A percentile compares a stretch with the other conserved stretches of the same genome.
These are phyloP conservation scores for Pachyrhynchus sulphureomaculatus DNA, from an alignment of 1,140 invertebrate genomes.

Conservation along the genomic window DNA sequence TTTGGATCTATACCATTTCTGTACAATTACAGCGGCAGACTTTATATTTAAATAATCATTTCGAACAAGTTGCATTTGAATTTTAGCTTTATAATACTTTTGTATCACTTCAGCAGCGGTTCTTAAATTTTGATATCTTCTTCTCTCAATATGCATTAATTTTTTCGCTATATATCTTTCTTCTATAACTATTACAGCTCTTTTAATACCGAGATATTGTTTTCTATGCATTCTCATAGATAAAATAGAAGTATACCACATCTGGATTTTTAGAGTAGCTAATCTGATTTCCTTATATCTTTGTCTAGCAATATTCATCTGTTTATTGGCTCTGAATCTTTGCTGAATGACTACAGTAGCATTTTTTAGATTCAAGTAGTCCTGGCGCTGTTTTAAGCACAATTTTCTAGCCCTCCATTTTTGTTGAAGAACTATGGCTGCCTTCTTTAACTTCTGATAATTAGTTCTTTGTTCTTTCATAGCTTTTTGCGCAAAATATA, in stretches of 20 bases:
- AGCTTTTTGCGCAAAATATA: background rate
- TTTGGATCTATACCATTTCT: conserved; percentile 51
- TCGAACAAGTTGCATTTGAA: conserved; percentile 20
- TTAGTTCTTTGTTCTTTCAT: background rate
- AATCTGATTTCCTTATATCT: conserved; percentile 45
- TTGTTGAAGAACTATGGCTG: background rate
- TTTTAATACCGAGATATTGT: conserved; percentile 51
- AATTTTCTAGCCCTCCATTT: conserved; percentile 5
- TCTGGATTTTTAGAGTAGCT: conserved; percentile 44
- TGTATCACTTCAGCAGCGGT: conserved; percentile 38
- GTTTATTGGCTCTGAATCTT: conserved; percentile 46
- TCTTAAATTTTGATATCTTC: conserved; percentile 14
- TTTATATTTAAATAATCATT: conserved; percentile 31
- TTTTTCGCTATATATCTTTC: conserved; percentile 39
- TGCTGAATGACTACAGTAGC: conserved; percentile 33
- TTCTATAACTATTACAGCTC: conserved; percentile 45
- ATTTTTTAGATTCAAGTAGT: conserved; percentile 26
- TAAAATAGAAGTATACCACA: conserved; percentile 50
- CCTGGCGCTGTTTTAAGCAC: conserved; percentile 10
- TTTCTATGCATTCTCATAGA: conserved; percentile 47
- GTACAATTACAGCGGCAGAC: conserved; percentile 32
- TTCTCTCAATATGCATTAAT: conserved; percentile 31
- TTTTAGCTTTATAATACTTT: conserved; percentile 46
- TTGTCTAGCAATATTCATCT: conserved; percentile 40
- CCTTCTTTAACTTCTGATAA: background rate